Evolutionary conservation across 64 coral and sea anemone genomes (phyloP).

Genomic region (Hydrozoanthus tunicans): DNA sequence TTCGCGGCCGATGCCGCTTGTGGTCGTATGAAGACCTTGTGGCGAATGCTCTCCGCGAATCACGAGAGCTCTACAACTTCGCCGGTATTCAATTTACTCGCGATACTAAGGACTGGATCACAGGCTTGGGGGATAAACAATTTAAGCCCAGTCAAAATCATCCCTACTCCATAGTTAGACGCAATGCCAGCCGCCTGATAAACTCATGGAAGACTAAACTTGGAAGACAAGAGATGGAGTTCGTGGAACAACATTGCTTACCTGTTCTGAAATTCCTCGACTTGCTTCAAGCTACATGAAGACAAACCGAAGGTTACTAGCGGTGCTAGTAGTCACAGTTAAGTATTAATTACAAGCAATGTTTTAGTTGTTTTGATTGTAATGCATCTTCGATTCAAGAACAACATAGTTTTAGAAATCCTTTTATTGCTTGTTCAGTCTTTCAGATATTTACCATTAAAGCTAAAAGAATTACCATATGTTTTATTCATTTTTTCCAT

Average conservation of each 20-base stretch:
- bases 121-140: not conserved
- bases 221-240: slow-evolving; percentile 16
- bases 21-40: slow-evolving; percentile 81
- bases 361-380: no score
- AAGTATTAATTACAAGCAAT: no score
- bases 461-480: no score
- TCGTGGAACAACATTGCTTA: slow-evolving; percentile 75
- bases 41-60: not conserved
- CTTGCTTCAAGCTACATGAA: not conserved
- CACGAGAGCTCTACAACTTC: slow-evolving; percentile 66
- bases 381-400: no score
- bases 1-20: slow-evolving; percentile 46
- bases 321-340: no score
- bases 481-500: no score
- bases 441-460: no score
- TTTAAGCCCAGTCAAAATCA: not conserved
- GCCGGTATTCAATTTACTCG: slow-evolving; percentile 59
- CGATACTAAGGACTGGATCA: slow-evolving; percentile 45
- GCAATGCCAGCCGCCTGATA: slow-evolving; percentile 35
- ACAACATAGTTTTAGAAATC: no score
- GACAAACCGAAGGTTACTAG: no score
- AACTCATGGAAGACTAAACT: slow-evolving; percentile 67
- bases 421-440: no score
- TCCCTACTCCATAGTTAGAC: slow-evolving; percentile 65
- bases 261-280: slow-evolving; percentile 64